These are phyloP conservation scores for Lepus townsendii DNA, from an alignment of 2,797 vertebrate species.

Conservation along the genomic window DNA sequence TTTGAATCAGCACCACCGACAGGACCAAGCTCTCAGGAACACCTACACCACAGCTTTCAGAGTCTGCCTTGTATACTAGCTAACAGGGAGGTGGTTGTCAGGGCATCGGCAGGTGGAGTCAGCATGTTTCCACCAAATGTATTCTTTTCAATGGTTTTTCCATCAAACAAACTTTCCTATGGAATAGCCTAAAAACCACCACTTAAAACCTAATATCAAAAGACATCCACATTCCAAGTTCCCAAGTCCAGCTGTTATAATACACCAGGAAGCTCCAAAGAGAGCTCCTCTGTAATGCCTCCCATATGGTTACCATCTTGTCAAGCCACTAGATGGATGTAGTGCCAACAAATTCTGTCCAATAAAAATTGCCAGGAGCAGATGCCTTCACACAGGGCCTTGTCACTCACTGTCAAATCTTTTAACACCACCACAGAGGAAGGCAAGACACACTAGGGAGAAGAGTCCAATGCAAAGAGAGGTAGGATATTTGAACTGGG, in stretches of 20 bases:
- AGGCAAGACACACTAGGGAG: neutral
- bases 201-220: neutral
- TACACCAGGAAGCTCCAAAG: neutral
- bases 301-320: neutral
- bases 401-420: neutral
- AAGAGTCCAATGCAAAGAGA: neutral
- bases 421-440: neutral
- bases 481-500: neutral
- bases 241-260: neutral
- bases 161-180: neutral
- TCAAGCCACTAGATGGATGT: neutral
- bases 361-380: neutral
- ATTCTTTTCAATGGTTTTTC: neutral
- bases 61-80: too few species aligned
- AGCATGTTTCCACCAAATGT: neutral
- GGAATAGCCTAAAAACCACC: neutral
- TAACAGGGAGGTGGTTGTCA: too few species aligned
- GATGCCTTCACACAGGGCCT: neutral
- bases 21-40: too few species aligned
- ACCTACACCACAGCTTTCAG: too few species aligned
- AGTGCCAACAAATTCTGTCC: neutral
- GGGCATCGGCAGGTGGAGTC: too few species aligned
- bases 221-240: slow-evolving; percentile 2
- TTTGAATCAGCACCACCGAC: too few species aligned
- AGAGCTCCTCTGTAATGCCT: neutral